A percentile compares a stretch with the other conserved stretches of the same genome.
These are phyloP conservation scores for Colossoma macropomum DNA, from an alignment of 2,113 vertebrate genomes.

Conservation along the genomic window DNA sequence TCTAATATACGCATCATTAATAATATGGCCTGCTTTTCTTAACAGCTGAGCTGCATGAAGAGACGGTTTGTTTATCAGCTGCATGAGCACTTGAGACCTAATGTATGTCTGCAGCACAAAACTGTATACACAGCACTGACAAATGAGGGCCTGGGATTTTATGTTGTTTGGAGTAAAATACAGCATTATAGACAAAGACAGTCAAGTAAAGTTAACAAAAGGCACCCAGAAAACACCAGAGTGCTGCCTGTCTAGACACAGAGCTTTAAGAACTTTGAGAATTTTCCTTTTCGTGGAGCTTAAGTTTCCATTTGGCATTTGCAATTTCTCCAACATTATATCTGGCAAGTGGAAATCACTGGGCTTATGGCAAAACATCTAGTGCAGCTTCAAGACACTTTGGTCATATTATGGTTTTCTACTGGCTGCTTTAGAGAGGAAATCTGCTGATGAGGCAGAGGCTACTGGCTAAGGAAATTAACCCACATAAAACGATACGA, in stretches of 20 bases:
- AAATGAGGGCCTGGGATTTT: not conserved
- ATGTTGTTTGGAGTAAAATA: not conserved
- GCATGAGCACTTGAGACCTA: not conserved
- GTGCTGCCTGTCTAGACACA: slow-evolving; percentile 21
- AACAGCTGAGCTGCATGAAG: not conserved
- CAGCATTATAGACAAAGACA: not conserved
- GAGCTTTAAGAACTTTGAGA: not conserved
- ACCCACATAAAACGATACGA: slow-evolving; percentile 65
- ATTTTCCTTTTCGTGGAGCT: not conserved
- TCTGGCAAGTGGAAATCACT: slow-evolving; percentile 28
- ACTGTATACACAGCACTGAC: not conserved
- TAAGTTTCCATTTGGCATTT: slow-evolving; percentile 13
- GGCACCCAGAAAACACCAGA: not conserved
- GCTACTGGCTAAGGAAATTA: slow-evolving; percentile 53
- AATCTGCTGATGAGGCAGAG: slow-evolving; percentile 68
- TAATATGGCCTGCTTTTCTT: not conserved
- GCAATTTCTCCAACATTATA: slow-evolving; percentile 1
- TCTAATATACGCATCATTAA: not conserved
- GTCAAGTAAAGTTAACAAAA: not conserved
- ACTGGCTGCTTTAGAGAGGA: slow-evolving; percentile 36
- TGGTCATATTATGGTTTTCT: slow-evolving; percentile 62
- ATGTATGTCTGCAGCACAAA: not conserved
- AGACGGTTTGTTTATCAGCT: not conserved
- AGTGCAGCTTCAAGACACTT: slow-evolving; percentile 40
- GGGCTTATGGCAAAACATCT: slow-evolving; percentile 36